Base-by-base conservation (phyloP, 1,140 invertebrate species). In the Pinna nobilis region DNA sequence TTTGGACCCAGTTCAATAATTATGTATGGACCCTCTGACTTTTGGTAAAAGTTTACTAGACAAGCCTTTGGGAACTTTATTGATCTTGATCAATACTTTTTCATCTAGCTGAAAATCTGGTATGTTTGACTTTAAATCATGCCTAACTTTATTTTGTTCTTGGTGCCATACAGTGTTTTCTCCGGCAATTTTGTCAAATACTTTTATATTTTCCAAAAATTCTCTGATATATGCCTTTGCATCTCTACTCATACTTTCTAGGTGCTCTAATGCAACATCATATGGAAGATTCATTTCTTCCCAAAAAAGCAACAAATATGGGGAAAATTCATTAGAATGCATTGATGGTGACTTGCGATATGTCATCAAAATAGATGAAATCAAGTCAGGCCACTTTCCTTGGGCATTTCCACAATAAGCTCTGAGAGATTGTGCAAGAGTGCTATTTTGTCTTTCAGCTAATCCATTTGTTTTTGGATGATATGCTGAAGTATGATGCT, bases 281-380 rank as follows among this genome's bases (percentile, higher is more conserved):
- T 53, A 67, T 2, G 75, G 75, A 2, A 77, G 23, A 13, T 39
- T 57, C 75, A 77, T 77, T 57, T 61, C 47, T 20, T 68, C 30
- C 1, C 69, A 70, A 63, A 77, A 77, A 1, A 77, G 11, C 28
- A 63, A 28, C 15, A 69, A 35, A 32, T 60, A 70, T n/a, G 76
- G 76, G 35, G 64, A 74, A 18, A 49, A 65, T 9, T 67, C 61
- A 33, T 33, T 77, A 0, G 76, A 53, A 51, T 77, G 71, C 23
- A 37, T 20, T 50, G 53, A 65, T 25, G 76, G 76, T 25, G 76
- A 66, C 32, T 51, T 74, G 2, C 67, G 7, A 18, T 70, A 30
- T 20, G 64, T 64, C 75, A 73, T 77, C 64, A 77, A 61, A 15
- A 77, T 41, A 49, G 37, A 37, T 11, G 50, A 65, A 23, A 77